A percentile compares a stretch with the other conserved stretches of the same genome.
Evolutionary conservation across 2,113 vertebrate species (phyloP).

Genomic region (Leucopternis melanops): DNA sequence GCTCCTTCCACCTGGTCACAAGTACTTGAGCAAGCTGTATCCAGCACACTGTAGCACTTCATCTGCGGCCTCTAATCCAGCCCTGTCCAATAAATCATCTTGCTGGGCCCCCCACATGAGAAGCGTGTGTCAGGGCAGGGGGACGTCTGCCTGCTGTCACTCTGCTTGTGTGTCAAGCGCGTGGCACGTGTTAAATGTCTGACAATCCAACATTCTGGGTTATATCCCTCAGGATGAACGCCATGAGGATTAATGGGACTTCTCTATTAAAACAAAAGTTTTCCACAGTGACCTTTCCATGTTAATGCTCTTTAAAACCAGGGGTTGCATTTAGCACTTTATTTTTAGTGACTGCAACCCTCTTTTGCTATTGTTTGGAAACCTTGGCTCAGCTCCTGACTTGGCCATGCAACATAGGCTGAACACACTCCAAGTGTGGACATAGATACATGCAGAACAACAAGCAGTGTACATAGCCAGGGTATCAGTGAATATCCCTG

Average conservation of each 20-base stretch:
- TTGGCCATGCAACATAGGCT: constrained; percentile 13
- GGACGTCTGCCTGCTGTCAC: not conserved
- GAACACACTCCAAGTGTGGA: constrained; percentile 34
- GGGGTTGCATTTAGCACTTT: constrained; percentile 34
- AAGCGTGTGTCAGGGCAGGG: not conserved
- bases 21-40: not conserved
- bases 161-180: not conserved
- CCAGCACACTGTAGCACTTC: not conserved
- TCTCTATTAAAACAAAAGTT: constrained; percentile 53
- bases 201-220: constrained; percentile 38
- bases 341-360: constrained; percentile 51
- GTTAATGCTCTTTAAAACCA: constrained; percentile 25
- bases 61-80: not conserved
- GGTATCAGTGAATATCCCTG: not conserved
- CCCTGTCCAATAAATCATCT: constrained; percentile 7
- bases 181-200: constrained; percentile 36
- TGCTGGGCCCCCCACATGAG: not conserved
- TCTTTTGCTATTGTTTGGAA: constrained; percentile 51
- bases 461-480: not conserved
- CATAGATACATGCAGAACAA: constrained; percentile 11
- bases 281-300: constrained; percentile 55
- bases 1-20: constrained; percentile 7
- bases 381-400: constrained; percentile 31
- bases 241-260: not conserved
- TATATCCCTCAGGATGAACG: constrained; percentile 19